Evolutionary conservation across 1,140 invertebrate genomes (phyloP), one percentile per base, ranked within the genome.

Genomic region (Armadillidium nasatum): DNA sequence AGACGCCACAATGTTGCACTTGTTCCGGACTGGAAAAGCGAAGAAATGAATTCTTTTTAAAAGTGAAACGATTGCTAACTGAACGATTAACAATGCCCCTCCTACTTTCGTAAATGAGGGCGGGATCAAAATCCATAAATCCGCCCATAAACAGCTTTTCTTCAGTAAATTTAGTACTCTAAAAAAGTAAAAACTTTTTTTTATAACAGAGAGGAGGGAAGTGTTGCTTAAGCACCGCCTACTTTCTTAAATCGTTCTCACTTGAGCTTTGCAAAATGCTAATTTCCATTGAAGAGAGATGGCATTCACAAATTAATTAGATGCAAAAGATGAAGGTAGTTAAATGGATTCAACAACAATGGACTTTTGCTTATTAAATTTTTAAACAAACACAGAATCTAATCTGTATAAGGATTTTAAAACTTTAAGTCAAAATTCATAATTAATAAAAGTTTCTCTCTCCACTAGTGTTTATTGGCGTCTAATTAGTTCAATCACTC

Each of bases 281-380:
- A 60, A 60, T 60, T 60, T 60, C 50, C 19, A 60, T 60, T 60
- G 50, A 60, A 60, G 50, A 60, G 50, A 60, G 50, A 60, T 60
- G 50, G 50, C 50, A 60, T 60, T 60, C 19, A 19, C 19, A 60
- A 60, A 60, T 60, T 60, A 60, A 60, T 60, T 60, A 60, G 33
- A 33, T 33, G 33, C 33, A 33, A 60, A 60, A 60, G 50, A 60
- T 15, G 50, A 15, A 60, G 50, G 50, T 60, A 60, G 11, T 60
- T 50, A 50, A 50, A 50, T 50, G 15, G 46, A 50, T 15, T 60
- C 50, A 13, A 19, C 50, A 60, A 60, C 50, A 60, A 60, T 60
- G 4, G 50, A 60, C 11, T 60, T 60, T 2, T 60, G 50, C 50
- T 60, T 60, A 50, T 50, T 50, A 60, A 60, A 33, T 60, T 60